Evolutionary conservation across 2,113 vertebrate genomes (phyloP), one percentile per base, ranked within the genome.

Genomic region (Morone chrysops): DNA sequence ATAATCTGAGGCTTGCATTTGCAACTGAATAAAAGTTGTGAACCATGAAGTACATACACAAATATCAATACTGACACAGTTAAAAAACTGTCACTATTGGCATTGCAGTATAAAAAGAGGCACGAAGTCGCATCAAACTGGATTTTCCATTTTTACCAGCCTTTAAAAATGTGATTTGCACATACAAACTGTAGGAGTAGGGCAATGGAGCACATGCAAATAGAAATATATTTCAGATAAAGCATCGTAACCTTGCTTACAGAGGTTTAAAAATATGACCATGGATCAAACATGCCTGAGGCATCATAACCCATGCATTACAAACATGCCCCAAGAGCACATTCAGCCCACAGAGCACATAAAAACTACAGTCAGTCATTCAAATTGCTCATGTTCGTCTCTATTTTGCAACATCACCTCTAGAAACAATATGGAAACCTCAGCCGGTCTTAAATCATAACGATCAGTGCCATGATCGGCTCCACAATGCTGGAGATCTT

Each of bases 311-410:
- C 81, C 53, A 60, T 69, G 76, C 60, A 87, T 89, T 87, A 91
- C 67, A 83, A 88, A 86, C 59, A 78, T 31, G 80, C 73, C 90
- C 74, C 78, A 62, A 79, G 84, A 85, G 83, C 59, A 6, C 71
- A 74, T 62, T 77, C 74, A 83, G 63, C 71, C 82, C 71, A 83
- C 72, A 81, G 65, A 86, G 73, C 4, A 0, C 20, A 81, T 60
- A 65, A 66, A 81, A 83, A 85, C 80, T 75, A 65, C 66, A 86
- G 85, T 91, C 82, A 82, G 75, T 87, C 90, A 87, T 85, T 90
- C 56, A 80, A 70, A 87, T 77, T 22, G 22, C 40, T 87, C 36
- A 66, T 51, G 65, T 73, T 74, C 51, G 81, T 85, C 70, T 80
- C 75, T 57, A 65, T 72, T 84, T 81, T 76, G 38, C 65, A 17